A percentile compares a stretch with the other conserved stretches of the same genome.
Evolutionary conservation across 2,888 invertebrate genomes (phyloP).

Genomic region (Panopea generosa): DNA sequence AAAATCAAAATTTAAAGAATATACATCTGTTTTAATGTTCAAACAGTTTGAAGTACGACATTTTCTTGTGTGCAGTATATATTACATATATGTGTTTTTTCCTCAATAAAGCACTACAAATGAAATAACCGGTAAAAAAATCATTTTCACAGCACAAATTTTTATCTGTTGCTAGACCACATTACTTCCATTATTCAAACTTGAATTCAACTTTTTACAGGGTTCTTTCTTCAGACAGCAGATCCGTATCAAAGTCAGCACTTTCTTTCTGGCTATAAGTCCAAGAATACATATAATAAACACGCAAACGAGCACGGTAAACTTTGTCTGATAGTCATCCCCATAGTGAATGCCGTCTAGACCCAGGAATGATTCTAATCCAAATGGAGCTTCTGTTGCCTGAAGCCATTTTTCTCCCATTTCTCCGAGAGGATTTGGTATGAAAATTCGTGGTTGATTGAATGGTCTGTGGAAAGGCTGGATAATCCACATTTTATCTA

Average conservation of each 20-base stretch:
- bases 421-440: slow-evolving; percentile 67
- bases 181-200: neutral
- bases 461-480: slow-evolving; percentile 75
- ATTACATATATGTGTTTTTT: too few species aligned
- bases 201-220: slow-evolving; percentile 52
- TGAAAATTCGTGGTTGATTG: slow-evolving; percentile 49
- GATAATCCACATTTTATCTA: slow-evolving; percentile 73
- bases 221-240: slow-evolving; percentile 70
- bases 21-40: too few species aligned
- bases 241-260: slow-evolving; percentile 60
- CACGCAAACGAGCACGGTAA: slow-evolving; percentile 65
- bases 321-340: slow-evolving; percentile 67
- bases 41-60: too few species aligned
- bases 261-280: slow-evolving; percentile 66
- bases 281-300: slow-evolving; percentile 64
- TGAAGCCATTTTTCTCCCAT: slow-evolving; percentile 63
- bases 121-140: too few species aligned
- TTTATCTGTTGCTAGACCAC: too few species aligned
- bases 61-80: too few species aligned
- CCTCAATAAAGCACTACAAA: too few species aligned
- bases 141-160: too few species aligned
- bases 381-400: slow-evolving; percentile 38
- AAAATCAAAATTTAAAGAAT: too few species aligned
- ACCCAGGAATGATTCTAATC: slow-evolving; percentile 59
- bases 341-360: slow-evolving; percentile 59